Evolutionary conservation across 2,797 vertebrate species (phyloP), one percentile per base, ranked within the genome.

Genomic region (Crax fasciolata): DNA sequence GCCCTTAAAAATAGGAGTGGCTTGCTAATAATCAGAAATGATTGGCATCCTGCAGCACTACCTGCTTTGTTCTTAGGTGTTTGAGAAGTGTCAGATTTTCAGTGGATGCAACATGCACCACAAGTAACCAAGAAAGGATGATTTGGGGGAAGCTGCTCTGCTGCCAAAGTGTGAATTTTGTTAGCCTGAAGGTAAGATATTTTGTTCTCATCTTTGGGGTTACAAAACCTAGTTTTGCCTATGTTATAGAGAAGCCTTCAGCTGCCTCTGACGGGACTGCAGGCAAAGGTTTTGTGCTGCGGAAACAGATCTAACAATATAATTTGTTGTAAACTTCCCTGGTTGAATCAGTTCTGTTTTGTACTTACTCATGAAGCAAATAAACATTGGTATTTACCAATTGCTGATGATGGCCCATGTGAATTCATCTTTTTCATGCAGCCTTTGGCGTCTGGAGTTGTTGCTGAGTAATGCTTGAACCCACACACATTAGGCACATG

Each of bases 1-100:
- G 65, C 24, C 21, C 55, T 78, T 66, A 65, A 83, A 80, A 62
- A 85, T 62, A 3, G 1, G 70, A 51, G 35, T 19, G 20, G 43
- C 86, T 94, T 84, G 48, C 39, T 93, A 75, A 78, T 66, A 67
- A 49, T 65, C 79, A 71, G 51, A 57, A 85, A 16, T 8, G n/a
- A 38, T 35, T 16, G 51, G 25, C 79, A 65, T 84, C 38, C 38
- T 75, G 2, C 39, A n/a, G 41, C 62, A 61, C 54, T 74, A 2
- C 17, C 32, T 85, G 72, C 35, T 78, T 91, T 84, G 24, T 70
- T 81, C 74, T 72, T 76, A 43, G 76, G 10, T 80, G 24, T 46
- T 76, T 67, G 80, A 54, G 80, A 70, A 90, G 20, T 51, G 48
- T 58, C 62, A 35, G 25, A 5, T 72, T 81, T 86, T 73, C 72